A percentile compares a stretch with the other conserved stretches of the same genome.
Evolutionary conservation across 1,140 invertebrate species (phyloP).

Genomic region (Zaprionus nigranus): DNA sequence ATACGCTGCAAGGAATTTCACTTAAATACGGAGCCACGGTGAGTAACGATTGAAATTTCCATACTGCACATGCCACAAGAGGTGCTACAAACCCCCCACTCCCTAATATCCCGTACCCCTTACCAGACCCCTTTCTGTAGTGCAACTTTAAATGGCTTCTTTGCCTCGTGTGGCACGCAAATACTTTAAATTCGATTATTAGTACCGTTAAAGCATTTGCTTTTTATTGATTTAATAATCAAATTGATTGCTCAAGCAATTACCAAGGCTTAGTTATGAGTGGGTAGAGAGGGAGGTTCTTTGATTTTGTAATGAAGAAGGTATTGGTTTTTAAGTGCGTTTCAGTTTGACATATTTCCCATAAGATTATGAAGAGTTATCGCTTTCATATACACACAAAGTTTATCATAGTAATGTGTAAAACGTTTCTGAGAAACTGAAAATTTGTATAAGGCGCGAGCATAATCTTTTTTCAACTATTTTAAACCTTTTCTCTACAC

Average conservation of each 20-base stretch:
- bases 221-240: conserved; percentile 72
- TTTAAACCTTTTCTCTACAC: not conserved
- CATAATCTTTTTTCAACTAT: not conserved
- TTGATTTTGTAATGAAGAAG: not conserved
- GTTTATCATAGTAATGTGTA: not conserved
- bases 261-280: not conserved
- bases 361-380: not conserved
- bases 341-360: not conserved
- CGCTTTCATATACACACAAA: not conserved
- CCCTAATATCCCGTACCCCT: not conserved
- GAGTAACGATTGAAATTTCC: conserved; percentile 81
- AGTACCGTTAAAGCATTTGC: conserved; percentile 41
- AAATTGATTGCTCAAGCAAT: conserved; percentile 6
- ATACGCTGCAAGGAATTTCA: conserved; percentile 96
- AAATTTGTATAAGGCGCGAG: not conserved
- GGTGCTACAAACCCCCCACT: not conserved
- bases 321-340: not conserved
- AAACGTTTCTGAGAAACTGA: not conserved
- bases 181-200: conserved; percentile 23
- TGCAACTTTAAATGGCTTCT: conserved; percentile 44
- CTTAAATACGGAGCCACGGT: conserved; percentile 96
- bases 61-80: not conserved
- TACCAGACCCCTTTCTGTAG: not conserved
- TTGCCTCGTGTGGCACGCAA: conserved; percentile 31
- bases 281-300: not conserved